A percentile compares a stretch with the other conserved stretches of the same genome.
Conservation (phyloP, 2,888 invertebrate species). For the Tinea pellionella region DNA sequence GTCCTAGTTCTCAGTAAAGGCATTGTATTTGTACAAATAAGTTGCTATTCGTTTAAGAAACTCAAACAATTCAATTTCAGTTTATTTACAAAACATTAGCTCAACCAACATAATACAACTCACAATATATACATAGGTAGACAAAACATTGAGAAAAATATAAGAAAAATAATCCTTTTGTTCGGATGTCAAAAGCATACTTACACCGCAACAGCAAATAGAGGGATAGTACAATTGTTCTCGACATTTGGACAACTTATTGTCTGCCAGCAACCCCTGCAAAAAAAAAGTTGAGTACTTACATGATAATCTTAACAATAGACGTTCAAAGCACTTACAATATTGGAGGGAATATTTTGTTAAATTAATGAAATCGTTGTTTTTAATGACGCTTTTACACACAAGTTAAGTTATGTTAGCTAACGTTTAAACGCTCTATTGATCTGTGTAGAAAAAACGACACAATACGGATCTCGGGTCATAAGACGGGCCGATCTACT, state of each 20-base stretch:
- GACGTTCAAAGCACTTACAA: background rate
- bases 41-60: no score
- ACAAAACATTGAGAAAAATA: background rate
- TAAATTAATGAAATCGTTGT: no score
- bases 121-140: background rate
- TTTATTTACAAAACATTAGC: background rate
- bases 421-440: no score
- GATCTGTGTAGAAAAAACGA: no score
- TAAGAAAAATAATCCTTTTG: conserved; percentile 9
- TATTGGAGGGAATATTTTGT: background rate
- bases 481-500: no score
- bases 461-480: no score
- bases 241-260: conserved; percentile 14
- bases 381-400: no score
- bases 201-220: conserved; percentile 14
- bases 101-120: background rate
- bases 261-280: conserved; percentile 6
- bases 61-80: background rate
- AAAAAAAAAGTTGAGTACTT: background rate
- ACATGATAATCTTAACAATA: background rate
- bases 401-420: no score
- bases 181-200: conserved; percentile 12
- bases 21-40: no score
- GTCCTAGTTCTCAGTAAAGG: no score
- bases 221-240: conserved; percentile 13